phyloP scores from a whole-genome alignment of 2,113 vertebrate genomes.

The Catharus minimus region DNA sequence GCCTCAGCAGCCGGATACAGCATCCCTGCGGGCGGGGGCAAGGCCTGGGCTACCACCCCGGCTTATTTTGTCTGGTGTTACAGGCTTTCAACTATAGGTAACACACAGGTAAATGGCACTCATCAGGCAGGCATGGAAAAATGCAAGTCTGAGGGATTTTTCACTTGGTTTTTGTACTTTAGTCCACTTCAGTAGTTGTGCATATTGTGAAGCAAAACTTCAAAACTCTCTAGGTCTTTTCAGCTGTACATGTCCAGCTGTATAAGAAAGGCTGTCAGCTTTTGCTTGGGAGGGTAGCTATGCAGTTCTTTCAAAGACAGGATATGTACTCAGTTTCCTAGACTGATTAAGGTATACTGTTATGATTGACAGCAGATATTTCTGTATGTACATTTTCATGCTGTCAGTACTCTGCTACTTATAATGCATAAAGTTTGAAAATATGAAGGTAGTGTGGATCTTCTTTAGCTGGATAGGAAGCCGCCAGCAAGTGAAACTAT shows the following conservation, averaged over 20 bases:
- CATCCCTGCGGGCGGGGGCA: too few species aligned
- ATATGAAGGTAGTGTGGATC: background rate
- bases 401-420: background rate
- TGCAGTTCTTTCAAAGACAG: background rate
- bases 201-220: rapidly evolving
- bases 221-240: background rate
- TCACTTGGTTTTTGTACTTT: background rate
- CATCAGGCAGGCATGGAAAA: background rate
- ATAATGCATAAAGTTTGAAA: background rate
- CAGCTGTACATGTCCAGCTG: background rate
- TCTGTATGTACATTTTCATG: background rate
- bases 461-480: background rate
- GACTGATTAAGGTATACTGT: background rate
- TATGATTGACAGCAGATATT: background rate
- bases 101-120: background rate
- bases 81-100: background rate
- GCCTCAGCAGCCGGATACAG: background rate
- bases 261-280: background rate
- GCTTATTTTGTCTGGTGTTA: background rate
- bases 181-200: rapidly evolving
- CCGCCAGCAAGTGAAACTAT: background rate
- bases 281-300: background rate
- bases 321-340: background rate
- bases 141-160: background rate
- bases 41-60: too few species aligned